These are phyloP conservation scores for Andrena camellia DNA, from an alignment of 2,888 invertebrate species.

Conservation along the genomic window DNA sequence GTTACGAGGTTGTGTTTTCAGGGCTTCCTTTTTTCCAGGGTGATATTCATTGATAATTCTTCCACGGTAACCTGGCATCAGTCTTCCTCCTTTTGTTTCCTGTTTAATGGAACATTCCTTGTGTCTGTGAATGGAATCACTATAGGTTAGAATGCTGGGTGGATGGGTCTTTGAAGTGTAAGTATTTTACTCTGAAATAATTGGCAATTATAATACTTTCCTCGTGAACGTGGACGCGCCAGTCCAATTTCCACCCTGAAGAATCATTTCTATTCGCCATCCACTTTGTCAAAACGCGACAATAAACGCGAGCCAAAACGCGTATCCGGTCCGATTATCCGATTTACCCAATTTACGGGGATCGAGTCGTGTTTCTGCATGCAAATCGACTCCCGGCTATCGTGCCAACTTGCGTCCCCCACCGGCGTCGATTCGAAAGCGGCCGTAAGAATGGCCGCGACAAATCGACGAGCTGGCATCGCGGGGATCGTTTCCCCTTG, in stretches of 20 bases:
- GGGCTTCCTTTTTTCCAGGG: background rate
- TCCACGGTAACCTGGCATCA: constrained; percentile 24
- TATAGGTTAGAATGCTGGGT: background rate
- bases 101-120: background rate
- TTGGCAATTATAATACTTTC: background rate
- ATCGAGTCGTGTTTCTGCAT: constrained; percentile 42
- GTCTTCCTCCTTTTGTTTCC: background rate
- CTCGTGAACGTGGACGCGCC: background rate
- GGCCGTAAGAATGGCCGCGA: constrained; percentile 52
- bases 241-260: background rate
- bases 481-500: constrained; percentile 16
- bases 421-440: constrained; percentile 50
- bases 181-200: background rate
- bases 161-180: background rate
- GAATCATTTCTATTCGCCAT: constrained; percentile 42
- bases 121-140: constrained; percentile 21
- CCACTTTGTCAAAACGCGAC: constrained; percentile 2
- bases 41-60: constrained; percentile 54
- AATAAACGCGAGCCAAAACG: constrained; percentile 43
- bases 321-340: constrained; percentile 53
- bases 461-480: constrained; percentile 54
- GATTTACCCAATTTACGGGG: constrained; percentile 47
- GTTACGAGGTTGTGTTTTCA: constrained; percentile 11
- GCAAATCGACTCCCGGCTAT: constrained; percentile 47
- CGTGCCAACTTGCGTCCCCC: constrained; percentile 51